These are phyloP conservation scores for Atopsyche davidsoni DNA, from an alignment of 1,140 invertebrate species.

Conservation along the genomic window DNA sequence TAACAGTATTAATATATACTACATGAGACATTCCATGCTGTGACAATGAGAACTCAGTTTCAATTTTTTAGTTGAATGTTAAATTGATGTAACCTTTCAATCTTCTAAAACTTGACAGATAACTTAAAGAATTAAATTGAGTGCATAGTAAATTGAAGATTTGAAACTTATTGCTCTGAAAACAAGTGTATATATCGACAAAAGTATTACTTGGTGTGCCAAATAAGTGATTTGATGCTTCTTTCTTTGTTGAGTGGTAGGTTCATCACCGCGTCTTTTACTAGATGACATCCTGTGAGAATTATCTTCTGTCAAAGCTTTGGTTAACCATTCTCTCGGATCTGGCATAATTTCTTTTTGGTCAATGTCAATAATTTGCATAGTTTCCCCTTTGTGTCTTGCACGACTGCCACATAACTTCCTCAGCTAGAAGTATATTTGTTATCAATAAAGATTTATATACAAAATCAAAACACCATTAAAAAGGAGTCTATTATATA, in stretches of 20 bases:
- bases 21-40: too few species aligned
- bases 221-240: conserved; percentile 97
- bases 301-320: conserved; percentile 71
- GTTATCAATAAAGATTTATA: neutral
- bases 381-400: conserved; percentile 47
- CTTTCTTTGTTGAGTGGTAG: conserved; percentile 62
- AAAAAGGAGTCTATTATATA: too few species aligned
- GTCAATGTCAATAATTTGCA: conserved; percentile 75
- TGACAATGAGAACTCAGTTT: too few species aligned
- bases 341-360: conserved; percentile 76
- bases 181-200: too few species aligned
- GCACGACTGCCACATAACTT: conserved; percentile 43
- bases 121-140: too few species aligned
- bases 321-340: conserved; percentile 72
- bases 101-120: too few species aligned
- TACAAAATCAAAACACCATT: too few species aligned
- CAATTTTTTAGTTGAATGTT: too few species aligned
- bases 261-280: conserved; percentile 54
- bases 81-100: too few species aligned
- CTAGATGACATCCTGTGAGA: conserved; percentile 46
- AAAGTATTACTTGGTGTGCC: conserved; percentile 79
- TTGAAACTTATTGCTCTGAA: too few species aligned
- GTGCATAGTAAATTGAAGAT: too few species aligned
- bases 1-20: neutral
- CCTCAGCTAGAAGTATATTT: conserved; percentile 35